These are phyloP conservation scores for Daptonema setosum DNA, from an alignment of 2,888 invertebrate species.

Conservation along the genomic window DNA sequence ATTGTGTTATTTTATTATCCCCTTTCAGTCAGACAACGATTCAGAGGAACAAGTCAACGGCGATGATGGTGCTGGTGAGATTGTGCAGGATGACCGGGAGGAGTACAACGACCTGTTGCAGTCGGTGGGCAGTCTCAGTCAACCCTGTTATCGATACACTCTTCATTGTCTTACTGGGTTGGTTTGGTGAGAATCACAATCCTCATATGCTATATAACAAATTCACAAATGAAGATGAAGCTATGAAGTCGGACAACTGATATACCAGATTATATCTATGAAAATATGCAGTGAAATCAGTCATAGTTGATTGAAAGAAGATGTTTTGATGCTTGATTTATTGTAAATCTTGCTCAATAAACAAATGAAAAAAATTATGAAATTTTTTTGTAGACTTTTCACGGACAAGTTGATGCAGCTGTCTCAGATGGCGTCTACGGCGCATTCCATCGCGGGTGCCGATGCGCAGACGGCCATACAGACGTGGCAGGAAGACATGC, in stretches of 20 bases:
- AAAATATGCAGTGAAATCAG: no score
- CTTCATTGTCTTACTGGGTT: not conserved
- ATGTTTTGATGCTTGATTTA: no score
- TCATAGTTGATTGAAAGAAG: no score
- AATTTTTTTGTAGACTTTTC: not conserved
- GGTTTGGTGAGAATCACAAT: no score
- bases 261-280: no score
- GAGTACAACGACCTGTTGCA: constrained; percentile 50
- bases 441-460: not conserved
- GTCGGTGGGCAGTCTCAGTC: constrained; percentile 41
- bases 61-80: constrained; percentile 39
- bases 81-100: constrained; percentile 44
- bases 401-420: not conserved
- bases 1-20: no score
- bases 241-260: no score
- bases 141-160: not conserved
- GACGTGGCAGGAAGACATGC: constrained; percentile 60
- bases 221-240: no score
- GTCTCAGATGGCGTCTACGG: not conserved
- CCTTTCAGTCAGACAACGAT: not conserved
- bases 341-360: no score
- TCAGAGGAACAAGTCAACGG: not conserved
- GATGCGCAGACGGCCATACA: constrained; percentile 30
- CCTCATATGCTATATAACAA: no score
- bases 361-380: not conserved